A percentile compares a stretch with the other conserved stretches of the same genome.
Evolutionary conservation across 2,113 vertebrate species (phyloP).

Genomic region (Boulengeromyrus knoepffleri): DNA sequence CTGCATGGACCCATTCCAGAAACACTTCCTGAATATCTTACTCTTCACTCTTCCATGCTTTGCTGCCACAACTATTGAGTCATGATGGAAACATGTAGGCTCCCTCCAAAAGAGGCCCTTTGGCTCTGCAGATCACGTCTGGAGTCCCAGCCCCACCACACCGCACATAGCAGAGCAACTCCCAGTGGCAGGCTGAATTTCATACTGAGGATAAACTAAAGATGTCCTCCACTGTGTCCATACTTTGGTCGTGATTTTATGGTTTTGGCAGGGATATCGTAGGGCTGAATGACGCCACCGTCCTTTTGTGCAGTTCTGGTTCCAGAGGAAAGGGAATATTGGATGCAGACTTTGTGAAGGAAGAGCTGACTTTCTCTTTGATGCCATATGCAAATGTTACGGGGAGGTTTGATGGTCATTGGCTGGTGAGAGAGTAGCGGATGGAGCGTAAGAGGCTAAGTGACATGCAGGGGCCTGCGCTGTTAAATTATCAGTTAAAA

Average conservation of each 20-base stretch:
- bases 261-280: not conserved
- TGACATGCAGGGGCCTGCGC: not conserved
- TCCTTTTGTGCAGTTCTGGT: not conserved
- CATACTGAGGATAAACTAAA: not conserved
- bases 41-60: not conserved
- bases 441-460: not conserved
- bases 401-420: not conserved
- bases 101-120: not conserved
- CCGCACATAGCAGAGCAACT: not conserved
- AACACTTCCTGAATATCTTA: not conserved
- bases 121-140: not conserved
- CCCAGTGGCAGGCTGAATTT: not conserved
- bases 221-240: not conserved
- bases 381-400: not conserved
- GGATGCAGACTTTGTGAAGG: not conserved
- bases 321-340: not conserved
- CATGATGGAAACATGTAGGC: not conserved
- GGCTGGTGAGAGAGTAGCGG: not conserved
- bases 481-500: not conserved
- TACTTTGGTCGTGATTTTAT: not conserved
- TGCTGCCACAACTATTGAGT: not conserved
- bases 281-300: not conserved
- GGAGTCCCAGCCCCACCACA: not conserved
- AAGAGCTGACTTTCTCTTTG: not conserved
- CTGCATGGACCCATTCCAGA: not conserved